Evolutionary conservation across 2,888 invertebrate genomes (phyloP).

Genomic region (Eupeodes latifasciatus): DNA sequence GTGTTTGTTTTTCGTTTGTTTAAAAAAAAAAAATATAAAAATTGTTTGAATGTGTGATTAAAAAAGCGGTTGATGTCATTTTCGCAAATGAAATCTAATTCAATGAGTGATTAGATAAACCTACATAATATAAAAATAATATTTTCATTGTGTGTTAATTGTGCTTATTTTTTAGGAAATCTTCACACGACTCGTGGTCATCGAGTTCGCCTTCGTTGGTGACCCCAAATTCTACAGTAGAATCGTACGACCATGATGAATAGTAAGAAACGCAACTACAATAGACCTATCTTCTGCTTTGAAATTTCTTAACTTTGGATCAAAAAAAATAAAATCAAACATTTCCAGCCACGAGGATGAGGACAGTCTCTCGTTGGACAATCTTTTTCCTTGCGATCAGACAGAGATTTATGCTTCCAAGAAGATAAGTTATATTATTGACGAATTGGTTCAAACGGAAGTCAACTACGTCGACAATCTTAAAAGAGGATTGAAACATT

Average conservation of each 20-base stretch:
- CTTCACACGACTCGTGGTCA: constrained; percentile 43
- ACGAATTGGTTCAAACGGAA: constrained; percentile 83
- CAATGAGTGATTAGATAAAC: constrained; percentile 63
- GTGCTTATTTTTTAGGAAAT: constrained; percentile 57
- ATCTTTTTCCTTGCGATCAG: constrained; percentile 83
- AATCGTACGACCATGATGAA: constrained; percentile 57
- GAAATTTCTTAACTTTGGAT: constrained; percentile 18
- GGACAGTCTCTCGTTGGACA: constrained; percentile 82
- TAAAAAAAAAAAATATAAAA: too few relatives aligned
- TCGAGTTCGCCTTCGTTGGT: constrained; percentile 25
- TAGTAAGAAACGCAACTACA: constrained; percentile 56
- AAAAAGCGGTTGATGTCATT: constrained; percentile 61
- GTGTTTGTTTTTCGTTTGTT: constrained; percentile 24
- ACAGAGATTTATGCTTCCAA: constrained; percentile 82
- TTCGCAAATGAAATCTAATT: constrained; percentile 50
- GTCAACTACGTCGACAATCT: constrained; percentile 82
- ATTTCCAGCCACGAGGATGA: constrained; percentile 81
- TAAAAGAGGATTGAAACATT: constrained; percentile 81
- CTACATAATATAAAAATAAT: constrained; percentile 16
- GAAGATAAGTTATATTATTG: constrained; percentile 83
- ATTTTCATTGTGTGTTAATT: constrained; percentile 6
- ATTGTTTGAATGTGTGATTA: constrained; percentile 37
- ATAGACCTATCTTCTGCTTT: constrained; percentile 22
- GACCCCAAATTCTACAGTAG: constrained; percentile 46
- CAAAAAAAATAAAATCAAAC: constrained; percentile 12